Base-by-base conservation (phyloP, 2,113 vertebrate species). In the Rhizomys pruinosus region DNA sequence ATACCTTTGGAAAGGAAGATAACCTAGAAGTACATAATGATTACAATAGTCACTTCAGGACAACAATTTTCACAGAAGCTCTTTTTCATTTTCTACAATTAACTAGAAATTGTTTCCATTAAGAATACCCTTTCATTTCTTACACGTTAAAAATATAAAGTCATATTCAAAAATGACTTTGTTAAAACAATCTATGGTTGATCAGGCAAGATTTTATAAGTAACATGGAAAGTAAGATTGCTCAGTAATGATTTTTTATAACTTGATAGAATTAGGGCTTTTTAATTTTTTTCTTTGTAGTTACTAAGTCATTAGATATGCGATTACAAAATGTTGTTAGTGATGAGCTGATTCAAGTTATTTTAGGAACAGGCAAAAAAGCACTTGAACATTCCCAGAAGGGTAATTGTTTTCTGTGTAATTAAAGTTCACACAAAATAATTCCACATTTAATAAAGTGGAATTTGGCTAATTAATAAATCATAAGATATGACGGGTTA, bases 91-190 rank as follows among this genome's bases (percentile, higher is more conserved):
- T 90, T 89, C 39, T 19, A 15, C 23, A 86, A 52, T 84, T 29
- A 82, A 34, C 32, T 55, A 91, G 81, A 71, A 79, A 27, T 92
- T 84, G 79, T 69, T 95, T 86, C 29, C 25, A 61, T 79, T 71
- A 74, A 81, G 17, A 7, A 42, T 74, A 12, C 80, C 15, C 85
- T 91, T 63, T 44, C 42, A 59, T 68, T 96, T 69, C 57, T 96
- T 95, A 96, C 74, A 95, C 95, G 91, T 97, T 98, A 97, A 98
- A 97, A 0, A 94, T 86, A 90, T 78, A 95, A 39, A 92, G 92
- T 84, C 88, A 92, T 57, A 71, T 89, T 97, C 47, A 80, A 93
- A 82, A 97, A 94, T 69, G 93, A 37, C 0, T 92, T 94, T 95
- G 2, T 93, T 32, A 0, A 44, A 95, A 77, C 80, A 85, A 92